These are phyloP conservation scores for Labia minor DNA, from an alignment of 2,888 invertebrate species.

Conservation along the genomic window DNA sequence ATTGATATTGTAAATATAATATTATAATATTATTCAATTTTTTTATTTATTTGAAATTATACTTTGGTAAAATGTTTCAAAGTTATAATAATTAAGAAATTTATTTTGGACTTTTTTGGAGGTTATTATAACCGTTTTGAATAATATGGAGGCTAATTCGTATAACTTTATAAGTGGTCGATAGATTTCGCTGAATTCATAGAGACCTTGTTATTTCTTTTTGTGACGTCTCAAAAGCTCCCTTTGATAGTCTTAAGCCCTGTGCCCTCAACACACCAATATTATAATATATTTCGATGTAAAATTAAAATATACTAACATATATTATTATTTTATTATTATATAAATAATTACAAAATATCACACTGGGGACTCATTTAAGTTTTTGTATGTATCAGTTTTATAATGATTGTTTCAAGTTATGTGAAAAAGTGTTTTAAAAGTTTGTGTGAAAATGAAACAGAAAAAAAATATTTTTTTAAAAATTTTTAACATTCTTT, in stretches of 20 bases:
- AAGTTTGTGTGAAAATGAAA: not conserved
- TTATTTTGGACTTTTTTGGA: no score
- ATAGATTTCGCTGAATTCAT: not conserved
- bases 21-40: no score
- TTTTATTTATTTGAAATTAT: no score
- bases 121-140: no score
- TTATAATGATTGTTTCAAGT: not conserved
- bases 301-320: not conserved
- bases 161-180: no score
- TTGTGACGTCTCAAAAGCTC: not conserved
- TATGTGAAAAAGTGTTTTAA: conserved; percentile 1
- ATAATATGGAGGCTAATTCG: no score
- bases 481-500: not conserved
- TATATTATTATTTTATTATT: not conserved
- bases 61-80: no score
- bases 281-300: not conserved
- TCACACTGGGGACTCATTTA: not conserved
- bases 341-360: not conserved
- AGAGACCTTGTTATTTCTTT: not conserved
- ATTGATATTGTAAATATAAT: no score
- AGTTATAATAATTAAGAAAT: no score
- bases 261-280: not conserved
- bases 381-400: not conserved
- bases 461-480: conserved; percentile 3
- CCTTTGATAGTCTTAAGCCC: conserved; percentile 13